phyloP scores from a whole-genome alignment of 2,113 vertebrate species.

The Chaenogobius annularis region DNA sequence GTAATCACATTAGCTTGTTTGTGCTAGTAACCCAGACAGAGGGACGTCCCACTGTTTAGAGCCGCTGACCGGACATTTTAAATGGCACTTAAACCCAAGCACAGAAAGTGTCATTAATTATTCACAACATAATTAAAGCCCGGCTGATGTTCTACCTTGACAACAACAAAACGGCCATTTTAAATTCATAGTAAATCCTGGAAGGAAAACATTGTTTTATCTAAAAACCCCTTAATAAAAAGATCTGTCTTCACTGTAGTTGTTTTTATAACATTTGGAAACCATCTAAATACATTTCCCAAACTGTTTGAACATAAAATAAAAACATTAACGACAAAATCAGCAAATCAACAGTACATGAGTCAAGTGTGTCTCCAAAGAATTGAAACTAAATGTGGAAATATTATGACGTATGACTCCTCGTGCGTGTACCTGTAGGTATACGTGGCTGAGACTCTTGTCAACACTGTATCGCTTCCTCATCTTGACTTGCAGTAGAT shows the following conservation, averaged over 20 bases:
- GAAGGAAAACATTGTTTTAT: neutral
- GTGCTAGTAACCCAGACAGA: slow-evolving; percentile 17
- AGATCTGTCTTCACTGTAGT: neutral
- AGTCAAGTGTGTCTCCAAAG: neutral
- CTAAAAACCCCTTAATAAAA: slow-evolving; percentile 1
- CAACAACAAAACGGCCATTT: slow-evolving; percentile 1
- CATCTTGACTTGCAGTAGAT: slow-evolving; percentile 93
- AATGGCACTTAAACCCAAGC: slow-evolving; percentile 11
- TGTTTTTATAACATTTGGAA: neutral
- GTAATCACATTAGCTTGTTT: slow-evolving; percentile 22
- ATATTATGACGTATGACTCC: neutral
- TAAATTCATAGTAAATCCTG: neutral
- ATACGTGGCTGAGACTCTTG: slow-evolving; percentile 89
- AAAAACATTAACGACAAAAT: neutral
- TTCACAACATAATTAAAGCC: slow-evolving; percentile 7
- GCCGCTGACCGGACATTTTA: slow-evolving; percentile 16
- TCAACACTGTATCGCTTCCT: slow-evolving; percentile 93
- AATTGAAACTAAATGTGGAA: neutral
- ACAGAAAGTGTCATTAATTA: slow-evolving; percentile 2
- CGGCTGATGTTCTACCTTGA: neutral
- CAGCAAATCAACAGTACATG: neutral
- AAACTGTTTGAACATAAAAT: neutral
- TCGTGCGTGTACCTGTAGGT: slow-evolving; percentile 82
- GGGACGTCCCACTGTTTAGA: neutral
- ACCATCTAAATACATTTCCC: neutral